Base-by-base conservation (phyloP, 2,113 vertebrate species). In the Danio rerio region DNA sequence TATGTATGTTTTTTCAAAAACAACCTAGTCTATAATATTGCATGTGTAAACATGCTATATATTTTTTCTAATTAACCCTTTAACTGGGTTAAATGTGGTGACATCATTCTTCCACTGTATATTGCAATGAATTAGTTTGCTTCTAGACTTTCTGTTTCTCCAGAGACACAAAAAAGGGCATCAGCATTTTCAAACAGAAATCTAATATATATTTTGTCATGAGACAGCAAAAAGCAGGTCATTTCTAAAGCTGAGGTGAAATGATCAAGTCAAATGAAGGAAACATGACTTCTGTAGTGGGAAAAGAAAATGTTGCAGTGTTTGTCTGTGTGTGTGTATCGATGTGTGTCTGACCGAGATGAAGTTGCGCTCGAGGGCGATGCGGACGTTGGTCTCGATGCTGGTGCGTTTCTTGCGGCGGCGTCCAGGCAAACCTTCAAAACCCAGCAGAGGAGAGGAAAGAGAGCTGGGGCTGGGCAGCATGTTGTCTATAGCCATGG, bases 371-470 rank as follows among this genome's bases (percentile, higher is more conserved):
- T 97, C 96, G 83, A 97, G 93, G 84, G 90, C 91, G 80, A 95
- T 94, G 79, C 96, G 95, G 89, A 97, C 95, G 0, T 97, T 97
- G 86, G 95, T 97, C 93, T 97, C 96, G 7, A 97, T 97, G 94
- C 96, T 97, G 89, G 96, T 97, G 89, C 96, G 95, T 91, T 97
- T 97, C 93, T 98, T 98, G 80, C 96, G 92, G 89, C 96, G 94
- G 55, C 96, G 95, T 75, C 96, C 96, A 0, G 96, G 94, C 68
- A 97, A 90, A 62, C 96, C 96, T 63, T 97, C 96, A 5, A 96
- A 95, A 72, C 95, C 96, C 93, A 92, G 45, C 90, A 95, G 74
- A 47, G 96, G 95, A 86, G 94, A 94, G 87, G 93, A 96, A 84
- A 96, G 79, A 45, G 95, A 94, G 84, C 95, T 96, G 70, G 96